phyloP scores from a whole-genome alignment of 2,113 vertebrate species.

The Lepus europaeus region DNA sequence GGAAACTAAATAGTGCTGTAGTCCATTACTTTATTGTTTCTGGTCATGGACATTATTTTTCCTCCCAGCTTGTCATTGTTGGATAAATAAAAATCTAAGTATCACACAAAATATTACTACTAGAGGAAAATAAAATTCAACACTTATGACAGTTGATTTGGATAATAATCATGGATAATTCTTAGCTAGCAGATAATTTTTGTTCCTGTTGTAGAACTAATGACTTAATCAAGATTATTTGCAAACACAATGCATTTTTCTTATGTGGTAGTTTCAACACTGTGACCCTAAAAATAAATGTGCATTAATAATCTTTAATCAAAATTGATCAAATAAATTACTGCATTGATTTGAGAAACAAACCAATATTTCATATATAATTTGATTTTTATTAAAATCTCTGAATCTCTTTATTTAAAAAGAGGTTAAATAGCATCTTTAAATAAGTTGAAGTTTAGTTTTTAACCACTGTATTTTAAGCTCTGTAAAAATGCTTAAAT shows the following conservation, averaged over 20 bases:
- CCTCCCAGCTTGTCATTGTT: background rate
- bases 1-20: background rate
- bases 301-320: background rate
- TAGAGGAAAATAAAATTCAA: background rate
- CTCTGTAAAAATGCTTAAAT: background rate
- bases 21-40: background rate
- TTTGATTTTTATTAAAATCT: slow-evolving; percentile 28
- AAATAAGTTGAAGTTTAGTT: slow-evolving; percentile 36
- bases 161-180: background rate
- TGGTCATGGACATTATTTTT: background rate
- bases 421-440: background rate
- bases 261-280: background rate
- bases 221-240: background rate
- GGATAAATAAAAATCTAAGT: slow-evolving; percentile 40
- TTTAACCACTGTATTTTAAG: slow-evolving; percentile 6
- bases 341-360: background rate
- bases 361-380: background rate
- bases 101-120: background rate
- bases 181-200: background rate
- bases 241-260: background rate
- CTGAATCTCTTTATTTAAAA: background rate
- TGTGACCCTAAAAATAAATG: background rate
- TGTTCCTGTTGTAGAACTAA: background rate
- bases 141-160: background rate
- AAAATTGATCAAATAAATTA: background rate